Evolutionary conservation across 1,140 invertebrate genomes (phyloP).

Genomic region (Drepana arcuata): DNA sequence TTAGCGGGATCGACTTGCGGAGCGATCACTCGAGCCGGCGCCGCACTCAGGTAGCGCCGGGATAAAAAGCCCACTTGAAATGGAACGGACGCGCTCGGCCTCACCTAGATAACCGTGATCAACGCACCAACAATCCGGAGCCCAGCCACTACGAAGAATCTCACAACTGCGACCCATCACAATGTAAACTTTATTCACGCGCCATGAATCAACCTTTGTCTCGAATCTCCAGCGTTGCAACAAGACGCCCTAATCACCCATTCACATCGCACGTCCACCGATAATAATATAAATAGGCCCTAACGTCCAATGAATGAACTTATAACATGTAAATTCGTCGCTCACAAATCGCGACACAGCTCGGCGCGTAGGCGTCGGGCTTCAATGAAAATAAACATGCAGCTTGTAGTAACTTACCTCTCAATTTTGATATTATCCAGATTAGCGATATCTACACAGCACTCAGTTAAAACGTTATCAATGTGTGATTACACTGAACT

Average conservation of each 20-base stretch:
- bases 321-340: slow-evolving; percentile 67
- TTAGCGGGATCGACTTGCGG: slow-evolving; percentile 40
- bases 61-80: slow-evolving; percentile 67
- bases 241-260: slow-evolving; percentile 33
- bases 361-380: slow-evolving; percentile 55
- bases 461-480: slow-evolving; percentile 32
- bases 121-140: slow-evolving; percentile 20
- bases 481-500: slow-evolving; percentile 39
- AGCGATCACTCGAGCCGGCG: slow-evolving; percentile 16
- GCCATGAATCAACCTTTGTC: slow-evolving; percentile 32
- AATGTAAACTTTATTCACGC: slow-evolving; percentile 4
- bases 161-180: not conserved
- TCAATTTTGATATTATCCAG: slow-evolving; percentile 65
- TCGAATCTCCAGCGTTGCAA: slow-evolving; percentile 21
- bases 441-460: slow-evolving; percentile 53
- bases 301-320: slow-evolving; percentile 58
- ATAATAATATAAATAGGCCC: slow-evolving; percentile 57
- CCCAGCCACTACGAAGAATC: not conserved
- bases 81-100: slow-evolving; percentile 47
- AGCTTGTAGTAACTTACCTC: slow-evolving; percentile 39
- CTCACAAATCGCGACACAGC: slow-evolving; percentile 61
- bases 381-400: slow-evolving; percentile 65
- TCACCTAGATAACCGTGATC: slow-evolving; percentile 60
- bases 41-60: slow-evolving; percentile 56
- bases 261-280: slow-evolving; percentile 48